Evolutionary conservation across 2,113 vertebrate genomes (phyloP).

Genomic region (Thryonomys swinderianus): DNA sequence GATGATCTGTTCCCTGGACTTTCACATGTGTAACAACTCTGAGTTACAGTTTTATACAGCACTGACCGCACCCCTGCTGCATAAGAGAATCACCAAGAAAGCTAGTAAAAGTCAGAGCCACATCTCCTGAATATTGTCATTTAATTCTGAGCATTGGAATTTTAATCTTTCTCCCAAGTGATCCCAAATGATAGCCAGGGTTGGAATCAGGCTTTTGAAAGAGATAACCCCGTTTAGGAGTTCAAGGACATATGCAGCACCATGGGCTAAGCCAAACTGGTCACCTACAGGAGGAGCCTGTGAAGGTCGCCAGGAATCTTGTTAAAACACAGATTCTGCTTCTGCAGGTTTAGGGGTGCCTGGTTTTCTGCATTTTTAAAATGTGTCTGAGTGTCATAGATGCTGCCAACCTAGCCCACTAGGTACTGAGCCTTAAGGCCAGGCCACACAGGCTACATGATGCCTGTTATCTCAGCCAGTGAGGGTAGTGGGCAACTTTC

Average conservation of each 20-base stretch:
- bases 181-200: neutral
- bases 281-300: neutral
- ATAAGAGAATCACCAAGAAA: neutral
- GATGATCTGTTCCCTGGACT: neutral
- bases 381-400: rapidly evolving
- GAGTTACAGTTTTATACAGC: rapidly evolving
- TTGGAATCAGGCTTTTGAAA: neutral
- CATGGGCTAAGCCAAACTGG: neutral
- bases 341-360: neutral
- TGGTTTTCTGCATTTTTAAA: neutral
- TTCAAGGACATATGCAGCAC: rapidly evolving
- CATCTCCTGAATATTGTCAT: neutral
- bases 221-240: neutral
- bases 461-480: rapidly evolving
- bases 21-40: neutral
- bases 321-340: neutral
- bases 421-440: neutral
- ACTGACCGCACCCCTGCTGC: neutral
- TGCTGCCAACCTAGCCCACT: neutral
- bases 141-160: neutral
- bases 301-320: neutral
- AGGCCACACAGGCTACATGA: rapidly evolving
- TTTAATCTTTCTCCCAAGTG: neutral
- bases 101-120: neutral
- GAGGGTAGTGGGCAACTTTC: neutral